phyloP scores from a whole-genome alignment of 1,140 invertebrate genomes.

The Venturia canescens region DNA sequence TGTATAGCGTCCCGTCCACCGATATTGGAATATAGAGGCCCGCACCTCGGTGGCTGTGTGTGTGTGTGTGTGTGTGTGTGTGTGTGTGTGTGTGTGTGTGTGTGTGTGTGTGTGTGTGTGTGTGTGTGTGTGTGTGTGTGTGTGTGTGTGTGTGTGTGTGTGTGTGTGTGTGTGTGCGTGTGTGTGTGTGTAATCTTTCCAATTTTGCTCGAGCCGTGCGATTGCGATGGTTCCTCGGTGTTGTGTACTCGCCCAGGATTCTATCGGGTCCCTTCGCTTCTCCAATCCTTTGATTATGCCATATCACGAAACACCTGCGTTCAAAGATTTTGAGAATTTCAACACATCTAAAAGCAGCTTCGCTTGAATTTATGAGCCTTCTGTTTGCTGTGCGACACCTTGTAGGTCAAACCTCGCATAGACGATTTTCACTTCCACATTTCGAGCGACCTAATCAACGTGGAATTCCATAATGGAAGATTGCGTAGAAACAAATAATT shows the following conservation, averaged over 20 bases:
- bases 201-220: background rate
- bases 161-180: background rate
- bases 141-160: background rate
- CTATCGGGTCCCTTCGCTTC: background rate
- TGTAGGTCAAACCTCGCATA: background rate
- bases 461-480: no score
- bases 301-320: background rate
- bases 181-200: background rate
- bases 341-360: background rate
- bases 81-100: background rate
- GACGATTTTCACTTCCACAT: no score
- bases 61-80: background rate
- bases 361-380: background rate
- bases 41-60: no score
- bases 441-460: background rate
- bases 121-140: background rate
- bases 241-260: background rate
- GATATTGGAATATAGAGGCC: no score
- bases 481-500: no score
- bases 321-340: background rate
- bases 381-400: background rate
- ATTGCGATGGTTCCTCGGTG: background rate
- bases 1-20: no score
- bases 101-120: background rate
- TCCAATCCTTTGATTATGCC: background rate